These are phyloP conservation scores for Harpalus rufipes DNA, from an alignment of 2,888 invertebrate species.

Conservation along the genomic window DNA sequence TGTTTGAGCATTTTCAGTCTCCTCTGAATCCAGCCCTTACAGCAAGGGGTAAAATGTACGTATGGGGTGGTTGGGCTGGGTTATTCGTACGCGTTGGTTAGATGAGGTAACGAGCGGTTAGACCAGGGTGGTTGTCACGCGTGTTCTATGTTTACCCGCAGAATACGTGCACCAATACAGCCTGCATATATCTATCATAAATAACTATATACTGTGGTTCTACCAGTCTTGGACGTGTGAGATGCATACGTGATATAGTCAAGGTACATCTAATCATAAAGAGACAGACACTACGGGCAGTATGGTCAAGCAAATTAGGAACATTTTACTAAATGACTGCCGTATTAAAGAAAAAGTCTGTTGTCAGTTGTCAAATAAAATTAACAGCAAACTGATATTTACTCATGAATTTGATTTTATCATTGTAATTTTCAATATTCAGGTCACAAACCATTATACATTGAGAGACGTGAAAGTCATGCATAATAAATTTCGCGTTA, in stretches of 20 bases:
- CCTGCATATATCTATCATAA: background rate
- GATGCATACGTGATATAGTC: background rate
- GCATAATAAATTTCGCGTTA: no score
- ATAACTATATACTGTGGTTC: background rate
- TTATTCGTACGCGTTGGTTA: background rate
- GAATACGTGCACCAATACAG: background rate
- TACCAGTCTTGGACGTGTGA: background rate
- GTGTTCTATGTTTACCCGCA: conserved; percentile 1
- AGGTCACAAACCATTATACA: no score
- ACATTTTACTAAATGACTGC: background rate
- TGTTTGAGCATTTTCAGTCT: background rate
- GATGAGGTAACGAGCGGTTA: background rate
- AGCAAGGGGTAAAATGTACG: background rate
- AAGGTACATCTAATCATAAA: background rate
- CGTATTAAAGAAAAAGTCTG: no score
- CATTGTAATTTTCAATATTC: no score
- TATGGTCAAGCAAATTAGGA: background rate
- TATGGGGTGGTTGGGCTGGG: background rate
- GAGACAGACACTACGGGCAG: background rate
- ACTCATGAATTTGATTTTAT: no score
- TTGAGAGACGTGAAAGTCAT: no score
- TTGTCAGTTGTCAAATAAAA: no score
- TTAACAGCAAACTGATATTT: no score
- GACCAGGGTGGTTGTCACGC: background rate
- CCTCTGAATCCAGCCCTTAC: background rate